Evolutionary conservation across 2,888 invertebrate genomes (phyloP).

Genomic region (Acronicta leporina): DNA sequence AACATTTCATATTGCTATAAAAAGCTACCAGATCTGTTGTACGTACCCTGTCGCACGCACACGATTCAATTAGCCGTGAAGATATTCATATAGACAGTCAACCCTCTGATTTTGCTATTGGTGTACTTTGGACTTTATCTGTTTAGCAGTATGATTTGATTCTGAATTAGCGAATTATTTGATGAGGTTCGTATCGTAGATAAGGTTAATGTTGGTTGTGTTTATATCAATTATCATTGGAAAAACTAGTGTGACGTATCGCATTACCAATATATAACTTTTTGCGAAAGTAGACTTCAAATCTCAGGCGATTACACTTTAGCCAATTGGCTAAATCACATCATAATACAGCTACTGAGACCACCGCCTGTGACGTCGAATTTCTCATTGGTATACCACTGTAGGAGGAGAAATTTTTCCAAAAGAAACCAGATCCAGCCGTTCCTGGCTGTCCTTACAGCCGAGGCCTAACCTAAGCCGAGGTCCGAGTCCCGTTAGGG

Average conservation of each 20-base stretch:
- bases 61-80: conserved; percentile 73
- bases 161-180: conserved; percentile 30
- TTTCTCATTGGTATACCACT: too few relatives aligned
- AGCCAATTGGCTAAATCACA: too few relatives aligned
- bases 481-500: too few relatives aligned
- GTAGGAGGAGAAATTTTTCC: too few relatives aligned
- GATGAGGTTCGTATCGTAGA: conserved; percentile 22
- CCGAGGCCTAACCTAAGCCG: too few relatives aligned
- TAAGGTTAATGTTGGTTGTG: conserved; percentile 24
- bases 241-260: not conserved
- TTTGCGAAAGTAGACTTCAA: too few relatives aligned
- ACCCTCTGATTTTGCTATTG: conserved; percentile 40
- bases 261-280: too few relatives aligned
- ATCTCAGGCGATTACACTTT: too few relatives aligned
- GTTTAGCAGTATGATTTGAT: not conserved
- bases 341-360: too few relatives aligned
- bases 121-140: conserved; percentile 26
- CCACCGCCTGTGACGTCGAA: too few relatives aligned
- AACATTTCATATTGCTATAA: conserved; percentile 71
- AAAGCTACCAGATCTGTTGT: conserved; percentile 68
- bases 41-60: conserved; percentile 71
- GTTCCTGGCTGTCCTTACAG: too few relatives aligned
- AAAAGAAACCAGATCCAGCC: too few relatives aligned
- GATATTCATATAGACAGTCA: conserved; percentile 68
- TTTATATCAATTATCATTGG: conserved; percentile 17